Conservation (phyloP, 2,888 invertebrate species). For the Drosophila neutralis region DNA sequence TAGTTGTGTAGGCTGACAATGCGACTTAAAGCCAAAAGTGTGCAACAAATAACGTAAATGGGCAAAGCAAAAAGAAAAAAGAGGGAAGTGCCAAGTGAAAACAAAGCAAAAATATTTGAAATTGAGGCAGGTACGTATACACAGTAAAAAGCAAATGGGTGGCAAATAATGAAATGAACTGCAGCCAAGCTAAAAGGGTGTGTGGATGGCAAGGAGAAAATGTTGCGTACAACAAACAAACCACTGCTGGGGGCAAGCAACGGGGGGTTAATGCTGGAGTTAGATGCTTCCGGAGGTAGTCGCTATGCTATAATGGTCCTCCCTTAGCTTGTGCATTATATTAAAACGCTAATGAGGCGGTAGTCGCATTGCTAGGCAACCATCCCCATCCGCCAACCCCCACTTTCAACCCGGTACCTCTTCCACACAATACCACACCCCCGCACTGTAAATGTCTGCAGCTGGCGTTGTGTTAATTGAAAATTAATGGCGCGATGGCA, state of each 20-base stretch:
- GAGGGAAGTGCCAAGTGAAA: background rate
- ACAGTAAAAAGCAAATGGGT: constrained; percentile 11
- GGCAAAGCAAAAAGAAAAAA: constrained; percentile 1
- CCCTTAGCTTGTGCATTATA: constrained; percentile 63
- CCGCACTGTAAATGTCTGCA: constrained; percentile 50
- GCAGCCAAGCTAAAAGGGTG: constrained; percentile 40
- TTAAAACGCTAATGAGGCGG: constrained; percentile 61
- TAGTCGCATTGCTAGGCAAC: constrained; percentile 31
- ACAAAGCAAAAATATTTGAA: constrained; percentile 56
- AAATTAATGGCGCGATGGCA: constrained; percentile 78
- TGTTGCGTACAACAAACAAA: constrained; percentile 62
- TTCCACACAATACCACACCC: background rate
- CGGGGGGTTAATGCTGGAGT: background rate
- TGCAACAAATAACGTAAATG: constrained; percentile 4
- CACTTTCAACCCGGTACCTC: background rate
- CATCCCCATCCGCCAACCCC: background rate
- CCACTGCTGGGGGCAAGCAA: background rate
- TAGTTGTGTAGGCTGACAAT: constrained; percentile 1
- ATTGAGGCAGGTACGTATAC: constrained; percentile 39
- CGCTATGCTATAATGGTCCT: constrained; percentile 43
- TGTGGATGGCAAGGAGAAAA: background rate
- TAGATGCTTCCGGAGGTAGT: background rate
- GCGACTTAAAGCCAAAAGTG: constrained; percentile 8
- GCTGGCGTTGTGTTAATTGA: constrained; percentile 76
- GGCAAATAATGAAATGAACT: constrained; percentile 73